Evolutionary conservation across 2,113 vertebrate genomes (phyloP).

Genomic region (mouse (Mus musculus)): GRCm39 chr3:66209501-66210000

Average conservation of each 20-base stretch:
- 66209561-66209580: neutral
- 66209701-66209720: neutral
- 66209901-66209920: neutral
- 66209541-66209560: neutral
- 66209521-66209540: neutral
- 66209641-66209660: neutral
- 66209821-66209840: no score
- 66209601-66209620: neutral
- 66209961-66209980: neutral
- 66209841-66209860: no score
- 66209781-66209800: neutral
- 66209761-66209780: neutral
- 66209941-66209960: neutral
- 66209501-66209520: neutral
- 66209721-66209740: neutral
- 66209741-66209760: neutral
- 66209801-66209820: neutral
- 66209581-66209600: neutral
- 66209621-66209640: no score
- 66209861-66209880: neutral
- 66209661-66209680: no score
- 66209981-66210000: no score
- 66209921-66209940: neutral
- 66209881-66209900: rapidly evolving
- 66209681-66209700: no score